Evolutionary conservation across 2,888 invertebrate genomes (phyloP), one percentile per base, ranked within the genome.

Genomic region (Hemistola chrysoprasaria): DNA sequence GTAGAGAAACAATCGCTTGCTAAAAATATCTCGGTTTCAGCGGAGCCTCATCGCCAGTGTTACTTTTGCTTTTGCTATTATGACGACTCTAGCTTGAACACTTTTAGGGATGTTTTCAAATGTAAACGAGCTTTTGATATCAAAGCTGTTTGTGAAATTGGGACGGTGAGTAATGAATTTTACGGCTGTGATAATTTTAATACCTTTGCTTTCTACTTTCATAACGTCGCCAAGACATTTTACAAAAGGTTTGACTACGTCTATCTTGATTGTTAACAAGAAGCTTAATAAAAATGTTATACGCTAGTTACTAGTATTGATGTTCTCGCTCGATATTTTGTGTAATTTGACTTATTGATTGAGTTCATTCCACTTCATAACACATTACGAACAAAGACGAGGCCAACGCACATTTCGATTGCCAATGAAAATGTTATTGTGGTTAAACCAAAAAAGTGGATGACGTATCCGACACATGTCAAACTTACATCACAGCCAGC

Each of bases 401-500:
- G 11, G 22, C 16, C 6, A 21, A 23, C 11, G 6, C 1, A 1
- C 11, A 1, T 11, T n/a, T 1, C 11, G 6, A 10, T n/a, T n/a
- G n/a, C n/a, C n/a, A n/a, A n/a, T n/a, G n/a, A n/a, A n/a, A n/a
- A n/a, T n/a, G n/a, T 22, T 0, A 31, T 22, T 22, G 22, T 10
- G 22, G n/a, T n/a, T n/a, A n/a, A n/a, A n/a, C n/a, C n/a, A 22
- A 16, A 23, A 29, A 35, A 30, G 22, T 9, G 8, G 28, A 33
- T 6, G 20, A 16, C 16, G 16, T 4, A 16, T 16, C 16, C 16
- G 16, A 16, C 28, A 26, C 28, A 25, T 23, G 32, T n/a, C 33
- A 32, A 47, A 55, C 55, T 55, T 55, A 55, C 55, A 52, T 55
- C 52, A 54, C 50, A 54, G 44, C 42, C 47, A 47, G 49, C 23